Evolutionary conservation across 2,113 vertebrate genomes (phyloP).

Genomic region (Theristicus caerulescens): DNA sequence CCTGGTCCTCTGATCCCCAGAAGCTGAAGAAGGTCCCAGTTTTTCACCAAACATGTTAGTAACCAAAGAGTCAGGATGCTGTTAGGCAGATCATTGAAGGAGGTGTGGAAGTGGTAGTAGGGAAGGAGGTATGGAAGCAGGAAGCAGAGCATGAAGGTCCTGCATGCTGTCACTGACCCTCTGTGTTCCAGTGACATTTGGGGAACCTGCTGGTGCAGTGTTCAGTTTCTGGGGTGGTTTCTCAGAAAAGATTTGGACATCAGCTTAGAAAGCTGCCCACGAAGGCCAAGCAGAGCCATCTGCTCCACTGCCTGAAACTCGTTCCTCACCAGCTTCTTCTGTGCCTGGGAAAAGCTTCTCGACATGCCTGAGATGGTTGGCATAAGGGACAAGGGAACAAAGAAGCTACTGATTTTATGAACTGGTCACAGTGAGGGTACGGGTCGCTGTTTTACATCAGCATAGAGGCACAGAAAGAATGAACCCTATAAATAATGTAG

Average conservation of each 20-base stretch:
- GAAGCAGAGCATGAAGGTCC: neutral
- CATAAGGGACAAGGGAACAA: neutral
- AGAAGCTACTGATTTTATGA: neutral
- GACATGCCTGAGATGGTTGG: neutral
- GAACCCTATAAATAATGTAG: neutral
- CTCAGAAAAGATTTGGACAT: neutral
- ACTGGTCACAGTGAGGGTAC: neutral
- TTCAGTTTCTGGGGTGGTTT: neutral
- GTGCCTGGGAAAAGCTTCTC: neutral
- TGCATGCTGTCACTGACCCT: neutral
- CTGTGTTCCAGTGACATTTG: too few species aligned
- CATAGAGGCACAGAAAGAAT: neutral
- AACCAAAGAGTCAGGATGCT: neutral
- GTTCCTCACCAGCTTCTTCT: neutral
- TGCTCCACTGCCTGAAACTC: neutral
- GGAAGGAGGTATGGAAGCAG: neutral
- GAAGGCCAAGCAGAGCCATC: fast-evolving
- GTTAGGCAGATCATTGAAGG: neutral
- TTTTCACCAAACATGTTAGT: neutral
- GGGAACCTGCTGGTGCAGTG: neutral
- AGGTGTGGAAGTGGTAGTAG: neutral
- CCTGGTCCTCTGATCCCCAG: neutral
- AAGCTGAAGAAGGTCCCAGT: neutral
- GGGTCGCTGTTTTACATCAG: neutral
- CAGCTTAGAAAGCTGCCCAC: neutral